These are phyloP conservation scores for Monodelphis domestica DNA, from an alignment of 2,797 vertebrate genomes.

Conservation along the genomic window DNA sequence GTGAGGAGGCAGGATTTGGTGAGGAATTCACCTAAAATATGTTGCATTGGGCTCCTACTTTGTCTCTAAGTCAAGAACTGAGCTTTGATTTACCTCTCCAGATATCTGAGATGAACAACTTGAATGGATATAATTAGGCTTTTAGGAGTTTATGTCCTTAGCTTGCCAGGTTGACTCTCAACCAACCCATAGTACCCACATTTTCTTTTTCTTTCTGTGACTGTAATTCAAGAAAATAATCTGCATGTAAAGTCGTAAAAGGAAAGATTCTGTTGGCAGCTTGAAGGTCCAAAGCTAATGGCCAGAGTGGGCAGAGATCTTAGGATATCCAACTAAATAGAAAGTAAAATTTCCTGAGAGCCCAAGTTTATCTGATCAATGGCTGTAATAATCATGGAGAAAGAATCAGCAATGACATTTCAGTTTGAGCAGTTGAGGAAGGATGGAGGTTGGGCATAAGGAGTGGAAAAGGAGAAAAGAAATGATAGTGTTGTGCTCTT, in stretches of 20 bases:
- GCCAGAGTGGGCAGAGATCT: neutral
- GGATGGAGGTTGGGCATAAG: neutral
- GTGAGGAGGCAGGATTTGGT: too few relatives aligned
- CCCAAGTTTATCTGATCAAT: neutral
- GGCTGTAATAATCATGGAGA: neutral
- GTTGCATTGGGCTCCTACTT: too few relatives aligned
- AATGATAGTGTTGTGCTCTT: neutral
- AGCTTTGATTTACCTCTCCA: too few relatives aligned
- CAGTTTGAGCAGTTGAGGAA: neutral
- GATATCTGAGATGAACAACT: too few relatives aligned
- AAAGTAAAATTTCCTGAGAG: neutral
- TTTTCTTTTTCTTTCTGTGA: neutral
- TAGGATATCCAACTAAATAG: neutral
- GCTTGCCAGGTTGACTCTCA: neutral
- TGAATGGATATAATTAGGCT: neutral
- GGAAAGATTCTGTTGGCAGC: neutral
- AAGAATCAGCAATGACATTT: neutral
- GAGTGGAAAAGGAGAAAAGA: too few relatives aligned
- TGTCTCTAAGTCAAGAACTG: too few relatives aligned
- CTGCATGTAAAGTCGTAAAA: neutral
- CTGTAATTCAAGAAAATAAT: neutral
- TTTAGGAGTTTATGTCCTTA: neutral
- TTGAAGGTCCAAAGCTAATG: neutral
- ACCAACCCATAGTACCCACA: neutral
- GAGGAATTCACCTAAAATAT: too few relatives aligned